Evolutionary conservation across 2,113 vertebrate species (phyloP), one percentile per base, ranked within the genome.

Genomic region (Daphoenositta chrysoptera): DNA sequence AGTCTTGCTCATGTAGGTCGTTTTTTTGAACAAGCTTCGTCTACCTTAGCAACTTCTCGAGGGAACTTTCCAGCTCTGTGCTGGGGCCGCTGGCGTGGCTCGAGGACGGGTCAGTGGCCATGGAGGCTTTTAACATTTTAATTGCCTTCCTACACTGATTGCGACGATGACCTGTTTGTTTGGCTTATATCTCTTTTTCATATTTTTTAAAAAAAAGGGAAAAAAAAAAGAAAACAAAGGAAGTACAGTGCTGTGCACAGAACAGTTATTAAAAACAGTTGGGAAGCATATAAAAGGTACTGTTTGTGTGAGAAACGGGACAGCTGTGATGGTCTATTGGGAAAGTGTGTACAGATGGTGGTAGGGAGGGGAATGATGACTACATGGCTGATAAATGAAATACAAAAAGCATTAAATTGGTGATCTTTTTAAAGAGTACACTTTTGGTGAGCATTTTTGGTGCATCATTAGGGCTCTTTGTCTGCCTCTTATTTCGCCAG

Each of bases 271-370:
- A 97, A 97, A 97, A 97, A 97, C 97, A 97, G 97, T 97, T 98
- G 97, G 97, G 92, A 97, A 94, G 94, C 94, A 84, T 97, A 97
- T 97, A 97, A 97, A 97, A 96, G 97, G 96, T 93, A 96, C 88
- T 95, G 96, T 97, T 94, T 97, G 97, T 97, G 97, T 98, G 97
- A 98, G 97, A 97, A 97, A 97, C 93, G 89, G 97, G 97, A 97
- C 98, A 98, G 98, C 97, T 98, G 98, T 97, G 97, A 97, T 94
- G 92, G 97, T 98, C 98, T 98, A 97, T 97, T 96, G 98, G 98
- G 98, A 98, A 98, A 97, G 96, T 97, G 97, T 96, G 97, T 98
- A 95, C 97, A 98, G 98, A 98, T 98, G 97, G 98, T 97, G 97
- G 93, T 93, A 91, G 94, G 95, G 97, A 94, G 94, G 93, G 96